Base-by-base conservation (phyloP, 2,888 invertebrate species). In the Chorisops tibialis region DNA sequence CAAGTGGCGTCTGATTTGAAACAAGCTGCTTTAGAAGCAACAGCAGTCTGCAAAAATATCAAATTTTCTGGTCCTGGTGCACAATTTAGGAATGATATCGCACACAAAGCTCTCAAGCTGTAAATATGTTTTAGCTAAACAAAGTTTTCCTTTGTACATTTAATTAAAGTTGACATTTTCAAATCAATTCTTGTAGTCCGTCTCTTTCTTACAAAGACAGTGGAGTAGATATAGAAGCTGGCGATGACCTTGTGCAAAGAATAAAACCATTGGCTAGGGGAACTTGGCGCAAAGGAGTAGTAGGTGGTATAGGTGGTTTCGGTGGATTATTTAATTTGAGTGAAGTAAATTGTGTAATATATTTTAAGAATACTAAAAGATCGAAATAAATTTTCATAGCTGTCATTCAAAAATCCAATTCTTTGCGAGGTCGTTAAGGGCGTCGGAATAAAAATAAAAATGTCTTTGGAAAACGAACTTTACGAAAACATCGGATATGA, bases 371-470 rank as follows among this genome's bases (percentile, higher is more conserved):
- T 37, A 3, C 12, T 41, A 41, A 14, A 41, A 11, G 5, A 30
- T 30, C 24, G 4, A 50, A 30, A 50, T 30, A 12, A 50, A 43
- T 3, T 43, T 51, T 66, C 58, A 2, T 47, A 73, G 73, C 61
- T 73, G 2, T 70, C 72, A 14, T 86, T 87, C 67, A 83, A 83
- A 67, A 91, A 94, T 74, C 94, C 96, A 0, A 82, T 96, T 18
- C 79, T 99, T 1, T 93, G 97, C 14, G 93, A 96, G 65, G 94
- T 95, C 1, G 94, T 96, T 0, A 96, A 96, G 73, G 98, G 98
- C 0, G 96, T 99, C 43, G 97, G 98, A 1, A 95, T 97, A 4
- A 99, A 99, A 79, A 82, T 99, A 1, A 93, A 94, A 82, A 85
- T 97, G 68, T 94, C 96, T 0, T 86, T 94, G 72, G 83, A 84